Conservation (phyloP, 2,888 invertebrate species). For the Eucera pruinosa region DNA sequence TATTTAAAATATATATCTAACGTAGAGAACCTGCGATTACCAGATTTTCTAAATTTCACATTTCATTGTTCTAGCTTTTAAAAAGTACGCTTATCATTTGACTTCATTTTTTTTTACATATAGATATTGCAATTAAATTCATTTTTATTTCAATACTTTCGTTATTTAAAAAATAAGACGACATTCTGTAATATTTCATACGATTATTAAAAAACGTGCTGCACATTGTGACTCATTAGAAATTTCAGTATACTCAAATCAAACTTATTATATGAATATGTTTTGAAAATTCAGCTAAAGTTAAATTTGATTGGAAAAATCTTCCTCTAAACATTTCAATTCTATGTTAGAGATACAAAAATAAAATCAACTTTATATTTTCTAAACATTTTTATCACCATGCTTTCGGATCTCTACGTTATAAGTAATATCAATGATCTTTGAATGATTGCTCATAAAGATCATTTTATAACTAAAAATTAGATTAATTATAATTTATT, state of each 20-base stretch:
- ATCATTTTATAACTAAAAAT: not conserved
- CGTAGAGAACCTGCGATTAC: constrained; percentile 54
- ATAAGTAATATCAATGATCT: constrained; percentile 24
- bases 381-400: constrained; percentile 1
- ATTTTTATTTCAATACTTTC: constrained; percentile 4
- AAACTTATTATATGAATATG: not conserved
- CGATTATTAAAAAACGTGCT: constrained; percentile 11
- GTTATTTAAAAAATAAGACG: constrained; percentile 10
- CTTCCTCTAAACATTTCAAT: constrained; percentile 9
- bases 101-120: not conserved
- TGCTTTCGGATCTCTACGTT: constrained; percentile 56
- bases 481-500: constrained; percentile 34
- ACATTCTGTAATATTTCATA: constrained; percentile 4
- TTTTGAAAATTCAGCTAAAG: constrained; percentile 11
- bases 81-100: constrained; percentile 1
- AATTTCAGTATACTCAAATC: not conserved
- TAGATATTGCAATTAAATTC: constrained; percentile 11
- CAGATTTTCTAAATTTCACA: constrained; percentile 26
- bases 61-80: not conserved
- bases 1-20: constrained; percentile 31
- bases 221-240: not conserved
- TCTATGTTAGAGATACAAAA: not conserved
- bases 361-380: constrained; percentile 2
- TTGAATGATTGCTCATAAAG: not conserved
- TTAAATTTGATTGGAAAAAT: constrained; percentile 16